These are phyloP conservation scores for Lithobates sylvaticus DNA, from an alignment of 2,797 vertebrate species.

Conservation along the genomic window DNA sequence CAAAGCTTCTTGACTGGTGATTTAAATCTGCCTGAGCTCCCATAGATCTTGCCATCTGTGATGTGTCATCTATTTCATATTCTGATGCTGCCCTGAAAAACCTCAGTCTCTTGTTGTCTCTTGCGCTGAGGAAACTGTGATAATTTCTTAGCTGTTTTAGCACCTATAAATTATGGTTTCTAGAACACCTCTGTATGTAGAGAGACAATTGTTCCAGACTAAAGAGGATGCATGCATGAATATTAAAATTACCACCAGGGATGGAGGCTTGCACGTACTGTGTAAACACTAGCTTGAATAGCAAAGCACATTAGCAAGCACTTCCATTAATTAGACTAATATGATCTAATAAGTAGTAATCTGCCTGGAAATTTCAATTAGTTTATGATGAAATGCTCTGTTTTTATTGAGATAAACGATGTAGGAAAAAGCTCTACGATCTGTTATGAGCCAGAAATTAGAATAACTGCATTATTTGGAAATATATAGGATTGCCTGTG, in stretches of 20 bases:
- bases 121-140: slow-evolving; percentile 42
- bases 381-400: slow-evolving; percentile 40
- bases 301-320: slow-evolving; percentile 13
- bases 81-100: slow-evolving; percentile 28
- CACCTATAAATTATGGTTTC: slow-evolving; percentile 44
- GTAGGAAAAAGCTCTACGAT: slow-evolving; percentile 4
- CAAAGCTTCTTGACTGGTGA: slow-evolving; percentile 38
- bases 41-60: slow-evolving; percentile 52
- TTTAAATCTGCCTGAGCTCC: slow-evolving; percentile 38
- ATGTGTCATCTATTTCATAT: slow-evolving; percentile 42
- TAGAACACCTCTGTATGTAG: slow-evolving; percentile 32
- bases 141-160: slow-evolving; percentile 40
- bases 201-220: slow-evolving; percentile 37
- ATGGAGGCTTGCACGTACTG: slow-evolving; percentile 2
- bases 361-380: slow-evolving; percentile 28
- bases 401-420: slow-evolving; percentile 17
- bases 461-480: background rate
- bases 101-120: slow-evolving; percentile 37
- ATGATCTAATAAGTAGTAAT: slow-evolving; percentile 28
- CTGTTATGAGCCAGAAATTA: background rate
- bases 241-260: slow-evolving; percentile 28
- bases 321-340: slow-evolving; percentile 51
- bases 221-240: slow-evolving; percentile 20
- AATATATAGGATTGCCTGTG: background rate
- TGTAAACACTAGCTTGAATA: background rate